Evolutionary conservation across 2,888 invertebrate genomes (phyloP).

Genomic region (Buathra laborator): DNA sequence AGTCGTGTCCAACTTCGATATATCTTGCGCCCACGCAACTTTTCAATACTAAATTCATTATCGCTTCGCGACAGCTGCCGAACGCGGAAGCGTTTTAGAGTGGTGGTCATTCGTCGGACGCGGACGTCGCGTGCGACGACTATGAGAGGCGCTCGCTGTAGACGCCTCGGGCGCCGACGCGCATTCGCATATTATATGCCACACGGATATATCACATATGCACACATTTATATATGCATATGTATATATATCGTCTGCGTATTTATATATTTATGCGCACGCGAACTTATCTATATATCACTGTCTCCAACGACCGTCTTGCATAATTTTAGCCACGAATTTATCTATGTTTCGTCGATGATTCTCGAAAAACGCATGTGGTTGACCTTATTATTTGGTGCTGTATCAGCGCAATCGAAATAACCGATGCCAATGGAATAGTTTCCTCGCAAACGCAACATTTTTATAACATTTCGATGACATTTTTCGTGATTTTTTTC

Average conservation of each 20-base stretch:
- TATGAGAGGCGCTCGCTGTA: constrained; percentile 21
- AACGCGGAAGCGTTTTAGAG: constrained; percentile 51
- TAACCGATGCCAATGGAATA: not conserved
- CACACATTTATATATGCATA: not conserved
- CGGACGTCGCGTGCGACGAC: constrained; percentile 57
- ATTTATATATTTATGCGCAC: not conserved
- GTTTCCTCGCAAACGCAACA: not conserved
- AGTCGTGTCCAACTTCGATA: constrained; percentile 39
- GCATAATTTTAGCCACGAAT: constrained; percentile 55
- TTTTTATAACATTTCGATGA: not conserved
- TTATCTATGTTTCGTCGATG: constrained; percentile 15
- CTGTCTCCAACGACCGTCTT: constrained; percentile 43
- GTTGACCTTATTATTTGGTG: constrained; percentile 54
- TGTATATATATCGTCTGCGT: not conserved
- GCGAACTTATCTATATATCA: constrained; percentile 33
- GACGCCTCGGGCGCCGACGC: constrained; percentile 50
- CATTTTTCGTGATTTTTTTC: not conserved
- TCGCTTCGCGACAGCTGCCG: constrained; percentile 60
- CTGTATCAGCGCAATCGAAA: not conserved
- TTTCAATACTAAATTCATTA: constrained; percentile 53
- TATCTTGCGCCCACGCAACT: constrained; percentile 19
- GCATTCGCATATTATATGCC: constrained; percentile 31
- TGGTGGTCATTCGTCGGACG: constrained; percentile 35
- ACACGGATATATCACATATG: not conserved
- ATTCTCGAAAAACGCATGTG: constrained; percentile 37